Base-by-base conservation (phyloP, 2,888 invertebrate genomes). In the Conomelus anceps region DNA sequence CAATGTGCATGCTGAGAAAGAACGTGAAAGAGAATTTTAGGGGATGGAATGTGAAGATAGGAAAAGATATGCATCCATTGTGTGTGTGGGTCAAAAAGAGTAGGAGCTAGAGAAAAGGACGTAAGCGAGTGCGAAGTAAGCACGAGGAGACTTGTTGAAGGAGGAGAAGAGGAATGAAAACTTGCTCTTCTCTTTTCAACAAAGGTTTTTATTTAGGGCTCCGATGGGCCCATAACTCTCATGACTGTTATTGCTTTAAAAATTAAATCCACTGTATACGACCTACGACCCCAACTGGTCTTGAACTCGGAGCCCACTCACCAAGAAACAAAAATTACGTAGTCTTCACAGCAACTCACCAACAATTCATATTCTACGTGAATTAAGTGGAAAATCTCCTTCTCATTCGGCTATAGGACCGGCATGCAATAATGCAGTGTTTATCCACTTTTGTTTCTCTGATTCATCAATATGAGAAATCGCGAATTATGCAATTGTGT, bases 231-330 rank as follows among this genome's bases (percentile, higher is more conserved):
- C 86, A 86, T 86, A 86, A 86, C 86, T 86, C 86, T 29, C 24
- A 29, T 29, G 26, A 29, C 86, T 29, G 86, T 24, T 63, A 86
- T 86, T 86, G 86, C 86, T 86, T 86, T 86, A 86, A 86, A 86
- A 86, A 86, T 86, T 86, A 86, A 86, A 86, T 86, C 29, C 86
- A 24, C 86, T 86, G 86, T 86, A 86, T 86, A 86, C 86, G 86
- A 29, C 86, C 23, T 17, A 23, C 86, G 23, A 29, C 26, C 24
- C 24, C 86, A 86, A 86, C 26, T 86, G 86, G 26, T 63, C 63
- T 63, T 63, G 63, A 63, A 63, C 63, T 63, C 63, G 63, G n/a
- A 63, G n/a, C 63, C 63, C 63, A 63, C 63, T 63, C 63, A n/a
- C 63, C 63, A n/a, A 63, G 63, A 63, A 63, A 63, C 63, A 63